phyloP scores from a whole-genome alignment of 2,797 vertebrate genomes.

The Myotis myotis region DNA sequence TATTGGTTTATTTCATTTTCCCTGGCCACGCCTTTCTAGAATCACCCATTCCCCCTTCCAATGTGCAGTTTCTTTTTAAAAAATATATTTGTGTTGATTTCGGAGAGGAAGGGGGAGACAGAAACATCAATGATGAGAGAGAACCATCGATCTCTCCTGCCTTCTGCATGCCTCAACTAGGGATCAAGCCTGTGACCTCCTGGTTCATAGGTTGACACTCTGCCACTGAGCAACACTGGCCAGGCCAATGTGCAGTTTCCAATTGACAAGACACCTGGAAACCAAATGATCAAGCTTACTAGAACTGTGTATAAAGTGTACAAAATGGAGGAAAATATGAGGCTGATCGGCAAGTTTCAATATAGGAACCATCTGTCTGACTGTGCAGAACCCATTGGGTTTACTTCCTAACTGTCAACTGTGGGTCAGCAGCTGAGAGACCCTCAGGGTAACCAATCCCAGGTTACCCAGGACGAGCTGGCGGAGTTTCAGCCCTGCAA shows the following conservation, averaged over 20 bases:
- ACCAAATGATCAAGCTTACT: neutral
- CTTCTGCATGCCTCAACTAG: no score
- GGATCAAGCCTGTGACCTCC: no score
- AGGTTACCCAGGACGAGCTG: neutral
- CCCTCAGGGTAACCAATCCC: neutral
- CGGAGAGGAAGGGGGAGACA: no score
- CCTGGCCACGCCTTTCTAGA: neutral
- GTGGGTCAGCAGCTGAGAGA: neutral
- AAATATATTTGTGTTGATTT: no score
- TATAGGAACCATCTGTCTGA: neutral
- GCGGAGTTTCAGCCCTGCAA: neutral
- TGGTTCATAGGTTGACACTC: no score
- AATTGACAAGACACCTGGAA: neutral
- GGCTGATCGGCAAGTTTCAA: neutral
- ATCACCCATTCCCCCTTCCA: neutral
- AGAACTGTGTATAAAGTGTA: neutral
- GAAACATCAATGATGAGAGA: no score
- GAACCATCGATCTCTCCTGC: no score
- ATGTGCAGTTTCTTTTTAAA: neutral
- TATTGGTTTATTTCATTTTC: slow-evolving; percentile 22
- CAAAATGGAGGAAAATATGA: neutral
- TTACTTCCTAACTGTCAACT: neutral
- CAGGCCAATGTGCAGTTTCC: neutral
- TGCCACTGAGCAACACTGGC: no score
- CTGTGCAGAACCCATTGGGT: neutral